Percentiles rank a stretch among this genome's conserved stretches.
Conservation (phyloP, 2,113 vertebrate species). For the Sturnira hondurensis region DNA sequence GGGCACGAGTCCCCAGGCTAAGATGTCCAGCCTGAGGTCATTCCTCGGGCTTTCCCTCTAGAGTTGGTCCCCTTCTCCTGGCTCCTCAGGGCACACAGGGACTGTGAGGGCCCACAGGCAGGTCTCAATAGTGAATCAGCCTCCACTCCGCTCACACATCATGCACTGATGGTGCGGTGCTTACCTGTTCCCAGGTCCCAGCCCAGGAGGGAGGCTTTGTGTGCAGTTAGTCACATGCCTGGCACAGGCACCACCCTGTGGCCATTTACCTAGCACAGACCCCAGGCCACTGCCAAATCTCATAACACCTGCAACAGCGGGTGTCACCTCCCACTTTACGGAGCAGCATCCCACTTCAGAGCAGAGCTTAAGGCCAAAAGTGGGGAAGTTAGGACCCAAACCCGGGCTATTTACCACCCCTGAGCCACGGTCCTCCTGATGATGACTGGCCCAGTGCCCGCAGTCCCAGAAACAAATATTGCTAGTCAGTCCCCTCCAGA, state of each 20-base stretch:
- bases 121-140: too few relatives aligned
- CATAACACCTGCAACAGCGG: not conserved
- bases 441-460: not conserved
- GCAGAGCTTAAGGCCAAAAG: not conserved
- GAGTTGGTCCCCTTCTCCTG: not conserved
- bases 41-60: not conserved
- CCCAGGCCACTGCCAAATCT: not conserved
- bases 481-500: not conserved
- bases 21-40: too few relatives aligned
- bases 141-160: not conserved
- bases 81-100: not conserved
- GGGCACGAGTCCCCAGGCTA: accelerated
- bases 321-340: not conserved
- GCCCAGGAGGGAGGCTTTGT: not conserved
- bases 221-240: not conserved
- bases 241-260: not conserved
- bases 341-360: not conserved
- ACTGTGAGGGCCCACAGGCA: too few relatives aligned
- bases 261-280: not conserved
- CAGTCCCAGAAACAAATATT: not conserved
- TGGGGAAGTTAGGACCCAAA: not conserved
- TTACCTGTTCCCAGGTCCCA: not conserved
- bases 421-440: not conserved
- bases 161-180: accelerated
- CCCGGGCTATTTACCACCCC: not conserved